phyloP scores from a whole-genome alignment of 2,888 invertebrate species.

The Conchocele bisecta region DNA sequence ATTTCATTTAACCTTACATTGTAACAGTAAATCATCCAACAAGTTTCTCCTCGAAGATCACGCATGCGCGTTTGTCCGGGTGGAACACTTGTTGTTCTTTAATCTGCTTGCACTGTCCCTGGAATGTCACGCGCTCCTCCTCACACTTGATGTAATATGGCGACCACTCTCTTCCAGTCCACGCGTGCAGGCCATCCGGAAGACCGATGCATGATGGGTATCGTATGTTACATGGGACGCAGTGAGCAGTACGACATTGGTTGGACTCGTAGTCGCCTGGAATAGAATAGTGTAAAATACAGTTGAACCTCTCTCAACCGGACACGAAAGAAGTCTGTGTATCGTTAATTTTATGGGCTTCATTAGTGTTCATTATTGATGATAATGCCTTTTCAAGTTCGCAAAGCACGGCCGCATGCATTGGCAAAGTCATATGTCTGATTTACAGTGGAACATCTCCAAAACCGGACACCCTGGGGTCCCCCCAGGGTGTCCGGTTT shows the following conservation, averaged over 20 bases:
- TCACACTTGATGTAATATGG: conserved; percentile 41
- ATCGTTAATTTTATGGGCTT: too few relatives aligned
- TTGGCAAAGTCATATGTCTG: too few relatives aligned
- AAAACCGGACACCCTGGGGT: too few relatives aligned
- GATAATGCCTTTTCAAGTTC: too few relatives aligned
- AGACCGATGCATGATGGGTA: conserved; percentile 36
- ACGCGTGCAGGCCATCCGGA: conserved; percentile 37
- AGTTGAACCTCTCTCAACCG: neutral
- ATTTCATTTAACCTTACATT: too few relatives aligned
- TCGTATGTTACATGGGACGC: conserved; percentile 35
- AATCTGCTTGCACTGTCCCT: conserved; percentile 26
- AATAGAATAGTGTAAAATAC: neutral
- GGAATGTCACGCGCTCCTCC: conserved; percentile 24
- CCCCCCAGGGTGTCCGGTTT: too few relatives aligned
- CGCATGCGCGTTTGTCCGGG: conserved; percentile 23
- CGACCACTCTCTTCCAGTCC: conserved; percentile 41
- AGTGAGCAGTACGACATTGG: conserved; percentile 17
- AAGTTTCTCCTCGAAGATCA: conserved; percentile 21
- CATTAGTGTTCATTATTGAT: too few relatives aligned
- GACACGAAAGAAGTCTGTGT: too few relatives aligned
- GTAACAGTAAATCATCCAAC: too few relatives aligned
- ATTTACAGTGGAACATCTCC: too few relatives aligned
- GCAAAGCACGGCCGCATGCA: too few relatives aligned
- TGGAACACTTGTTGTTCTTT: conserved; percentile 30
- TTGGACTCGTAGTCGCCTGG: conserved; percentile 35